phyloP scores from a whole-genome alignment of 2,113 vertebrate species.

The Chionodraco myersi region DNA sequence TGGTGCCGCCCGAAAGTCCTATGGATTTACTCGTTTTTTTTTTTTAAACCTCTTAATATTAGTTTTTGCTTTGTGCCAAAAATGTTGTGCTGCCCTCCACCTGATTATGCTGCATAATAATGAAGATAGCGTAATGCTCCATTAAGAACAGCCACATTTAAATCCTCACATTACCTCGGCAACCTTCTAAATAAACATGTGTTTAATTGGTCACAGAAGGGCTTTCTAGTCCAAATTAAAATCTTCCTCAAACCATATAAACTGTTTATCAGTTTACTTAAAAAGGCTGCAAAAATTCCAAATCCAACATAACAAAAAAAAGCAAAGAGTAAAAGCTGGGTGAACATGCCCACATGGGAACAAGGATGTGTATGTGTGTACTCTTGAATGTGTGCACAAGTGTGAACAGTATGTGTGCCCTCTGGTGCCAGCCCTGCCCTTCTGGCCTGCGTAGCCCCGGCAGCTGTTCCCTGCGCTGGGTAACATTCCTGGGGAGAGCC shows the following conservation, averaged over 20 bases:
- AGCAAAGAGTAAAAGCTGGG: constrained; percentile 1
- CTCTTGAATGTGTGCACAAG: constrained; percentile 3
- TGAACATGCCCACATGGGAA: constrained; percentile 7
- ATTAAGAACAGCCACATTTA: constrained; percentile 38
- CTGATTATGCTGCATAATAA: constrained; percentile 36
- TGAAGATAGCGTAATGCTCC: constrained; percentile 15
- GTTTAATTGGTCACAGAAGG: constrained; percentile 45
- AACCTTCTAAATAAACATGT: constrained; percentile 51
- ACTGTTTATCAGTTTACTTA: constrained; percentile 21
- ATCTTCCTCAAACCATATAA: not conserved
- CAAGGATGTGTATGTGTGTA: not conserved
- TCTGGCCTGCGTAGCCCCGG: constrained; percentile 61
- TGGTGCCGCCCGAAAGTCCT: too few relatives aligned
- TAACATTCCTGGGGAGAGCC: constrained; percentile 82
- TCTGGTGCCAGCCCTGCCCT: constrained; percentile 67
- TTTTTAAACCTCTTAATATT: not conserved
- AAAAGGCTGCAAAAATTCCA: constrained; percentile 11
- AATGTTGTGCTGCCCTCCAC: constrained; percentile 21
- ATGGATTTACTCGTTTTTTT: not conserved
- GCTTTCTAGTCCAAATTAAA: constrained; percentile 26
- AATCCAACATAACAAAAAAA: constrained; percentile 9
- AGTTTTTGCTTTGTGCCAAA: constrained; percentile 33
- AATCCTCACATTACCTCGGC: constrained; percentile 40
- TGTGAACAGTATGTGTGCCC: constrained; percentile 52
- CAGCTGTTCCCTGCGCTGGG: constrained; percentile 75